Evolutionary conservation across 2,797 vertebrate genomes (phyloP).

Genomic region (Scleropages formosus): DNA sequence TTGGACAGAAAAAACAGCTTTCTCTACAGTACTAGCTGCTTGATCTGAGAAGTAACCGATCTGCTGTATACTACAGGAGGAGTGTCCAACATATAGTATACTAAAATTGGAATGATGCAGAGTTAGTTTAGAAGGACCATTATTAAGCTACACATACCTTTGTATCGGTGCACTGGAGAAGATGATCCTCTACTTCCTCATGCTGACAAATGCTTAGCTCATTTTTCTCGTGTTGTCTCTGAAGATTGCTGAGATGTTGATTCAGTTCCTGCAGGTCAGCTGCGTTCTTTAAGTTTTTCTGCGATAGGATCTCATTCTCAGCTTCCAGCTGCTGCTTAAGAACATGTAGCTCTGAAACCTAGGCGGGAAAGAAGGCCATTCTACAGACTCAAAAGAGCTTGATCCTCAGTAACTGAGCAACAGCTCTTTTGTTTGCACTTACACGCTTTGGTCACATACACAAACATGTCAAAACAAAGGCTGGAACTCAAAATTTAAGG

Average conservation of each 20-base stretch:
- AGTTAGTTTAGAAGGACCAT: not conserved
- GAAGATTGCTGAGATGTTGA: conserved; percentile 68
- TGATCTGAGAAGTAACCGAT: not conserved
- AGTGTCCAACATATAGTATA: too few relatives aligned
- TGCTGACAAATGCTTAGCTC: conserved; percentile 40
- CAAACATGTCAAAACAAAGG: not conserved
- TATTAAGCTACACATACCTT: not conserved
- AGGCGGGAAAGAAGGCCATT: conserved; percentile 9
- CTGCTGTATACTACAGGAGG: not conserved
- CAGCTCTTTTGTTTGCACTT: not conserved
- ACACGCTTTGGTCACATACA: not conserved
- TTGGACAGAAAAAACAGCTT: not conserved
- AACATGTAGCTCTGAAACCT: conserved; percentile 78
- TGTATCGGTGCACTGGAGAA: conserved; percentile 60
- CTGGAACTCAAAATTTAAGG: not conserved
- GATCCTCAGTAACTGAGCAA: not conserved
- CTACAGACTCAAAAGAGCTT: not conserved
- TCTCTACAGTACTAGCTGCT: not conserved
- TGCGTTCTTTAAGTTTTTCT: conserved; percentile 72
- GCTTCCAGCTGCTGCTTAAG: conserved; percentile 77
- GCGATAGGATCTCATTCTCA: conserved; percentile 73
- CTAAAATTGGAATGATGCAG: too few relatives aligned
- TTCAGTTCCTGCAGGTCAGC: conserved; percentile 70
- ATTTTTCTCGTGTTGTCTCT: conserved; percentile 57
- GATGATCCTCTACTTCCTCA: conserved; percentile 57